Evolutionary conservation across 2,888 invertebrate genomes (phyloP).

Genomic region (Epinotia bilunana): DNA sequence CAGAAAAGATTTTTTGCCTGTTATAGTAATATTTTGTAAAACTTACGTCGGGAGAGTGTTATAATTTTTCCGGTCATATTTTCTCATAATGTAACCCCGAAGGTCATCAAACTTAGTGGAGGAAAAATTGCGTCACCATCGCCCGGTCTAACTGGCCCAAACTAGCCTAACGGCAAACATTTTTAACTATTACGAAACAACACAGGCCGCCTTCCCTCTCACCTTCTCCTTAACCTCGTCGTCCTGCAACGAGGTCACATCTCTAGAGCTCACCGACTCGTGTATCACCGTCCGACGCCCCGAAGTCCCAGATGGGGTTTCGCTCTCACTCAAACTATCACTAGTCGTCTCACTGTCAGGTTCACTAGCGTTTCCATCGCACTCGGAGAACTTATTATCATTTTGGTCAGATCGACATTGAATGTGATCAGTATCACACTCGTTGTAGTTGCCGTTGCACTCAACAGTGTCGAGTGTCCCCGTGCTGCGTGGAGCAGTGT

Average conservation of each 20-base stretch:
- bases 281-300: constrained; percentile 56
- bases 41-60: no score
- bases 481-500: not conserved
- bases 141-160: no score
- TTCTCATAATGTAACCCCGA: no score
- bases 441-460: not conserved
- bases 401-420: not conserved
- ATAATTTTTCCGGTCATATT: no score
- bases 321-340: constrained; percentile 40
- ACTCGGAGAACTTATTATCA: not conserved
- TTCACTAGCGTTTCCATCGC: constrained; percentile 3
- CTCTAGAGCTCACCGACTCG: constrained; percentile 48
- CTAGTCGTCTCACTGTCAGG: not conserved
- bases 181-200: constrained; percentile 39
- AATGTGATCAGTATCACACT: not conserved
- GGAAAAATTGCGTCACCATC: no score
- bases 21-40: no score
- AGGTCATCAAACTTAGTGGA: no score
- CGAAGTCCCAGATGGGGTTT: constrained; percentile 50
- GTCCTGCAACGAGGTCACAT: constrained; percentile 24
- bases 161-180: no score
- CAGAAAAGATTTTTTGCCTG: no score
- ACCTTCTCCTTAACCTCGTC: constrained; percentile 34
- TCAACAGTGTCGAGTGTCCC: not conserved
- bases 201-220: constrained; percentile 44